Percentiles rank a stretch among this genome's conserved stretches.
These are phyloP conservation scores for Pocillopora damicornis DNA, from an alignment of 64 coral and sea anemone species.

Conservation along the genomic window DNA sequence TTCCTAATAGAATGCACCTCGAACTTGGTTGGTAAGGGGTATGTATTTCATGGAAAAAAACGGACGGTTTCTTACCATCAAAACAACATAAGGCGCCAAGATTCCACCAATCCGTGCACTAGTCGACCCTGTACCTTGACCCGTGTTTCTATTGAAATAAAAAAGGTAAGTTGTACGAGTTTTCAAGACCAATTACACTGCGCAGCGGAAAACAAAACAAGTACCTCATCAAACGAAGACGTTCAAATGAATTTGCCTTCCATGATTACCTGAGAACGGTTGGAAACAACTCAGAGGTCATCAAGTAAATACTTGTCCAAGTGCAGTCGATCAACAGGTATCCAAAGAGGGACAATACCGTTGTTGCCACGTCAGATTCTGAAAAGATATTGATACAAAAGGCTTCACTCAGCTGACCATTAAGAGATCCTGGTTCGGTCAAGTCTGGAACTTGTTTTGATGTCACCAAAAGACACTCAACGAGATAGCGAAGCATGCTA, in stretches of 20 bases:
- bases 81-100: slow-evolving; percentile 44
- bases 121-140: slow-evolving; percentile 47
- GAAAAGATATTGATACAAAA: neutral
- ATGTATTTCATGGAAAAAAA: neutral
- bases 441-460: too few relatives aligned
- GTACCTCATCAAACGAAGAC: neutral
- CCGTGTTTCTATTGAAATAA: slow-evolving; percentile 8
- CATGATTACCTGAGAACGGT: slow-evolving; percentile 34
- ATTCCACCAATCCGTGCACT: slow-evolving; percentile 57
- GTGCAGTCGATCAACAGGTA: slow-evolving; percentile 43
- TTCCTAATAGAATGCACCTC: too few relatives aligned
- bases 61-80: slow-evolving; percentile 25
- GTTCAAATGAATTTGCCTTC: too few relatives aligned
- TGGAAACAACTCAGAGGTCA: slow-evolving; percentile 45
- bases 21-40: too few relatives aligned
- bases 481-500: too few relatives aligned
- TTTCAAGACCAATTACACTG: neutral
- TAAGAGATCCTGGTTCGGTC: neutral
- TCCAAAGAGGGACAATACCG: slow-evolving; percentile 29
- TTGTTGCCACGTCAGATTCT: slow-evolving; percentile 35
- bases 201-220: too few relatives aligned
- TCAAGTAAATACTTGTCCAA: slow-evolving; percentile 47
- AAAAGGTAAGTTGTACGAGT: neutral
- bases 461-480: too few relatives aligned
- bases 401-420: too few relatives aligned